Conservation (phyloP, 1,140 invertebrate species). For the Leucophenga varia region DNA sequence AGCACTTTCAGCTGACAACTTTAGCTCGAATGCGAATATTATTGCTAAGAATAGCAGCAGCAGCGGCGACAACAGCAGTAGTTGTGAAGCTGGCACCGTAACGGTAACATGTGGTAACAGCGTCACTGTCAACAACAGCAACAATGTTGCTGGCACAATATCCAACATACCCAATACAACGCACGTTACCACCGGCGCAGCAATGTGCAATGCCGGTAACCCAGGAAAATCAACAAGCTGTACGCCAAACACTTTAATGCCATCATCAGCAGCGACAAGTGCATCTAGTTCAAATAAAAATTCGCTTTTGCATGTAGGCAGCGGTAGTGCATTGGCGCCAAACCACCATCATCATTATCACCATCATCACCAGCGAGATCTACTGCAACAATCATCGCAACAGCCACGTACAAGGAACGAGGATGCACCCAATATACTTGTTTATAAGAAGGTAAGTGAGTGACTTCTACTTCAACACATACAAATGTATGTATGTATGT, state of each 20-base stretch:
- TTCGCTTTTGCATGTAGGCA: too few relatives aligned
- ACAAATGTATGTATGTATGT: not conserved
- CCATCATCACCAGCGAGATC: slow-evolving; percentile 17
- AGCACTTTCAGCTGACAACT: slow-evolving; percentile 4
- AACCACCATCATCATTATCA: slow-evolving; percentile 8
- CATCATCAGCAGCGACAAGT: not conserved
- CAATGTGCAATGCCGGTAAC: too few relatives aligned
- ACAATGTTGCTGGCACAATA: not conserved
- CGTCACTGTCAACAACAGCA: slow-evolving; percentile 40
- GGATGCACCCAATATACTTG: slow-evolving; percentile 55
- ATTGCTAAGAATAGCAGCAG: not conserved
- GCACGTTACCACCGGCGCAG: too few relatives aligned
- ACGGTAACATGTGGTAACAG: slow-evolving; percentile 40
- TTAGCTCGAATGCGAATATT: slow-evolving; percentile 6
- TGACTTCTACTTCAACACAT: not conserved
- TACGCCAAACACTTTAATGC: too few relatives aligned
- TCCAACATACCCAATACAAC: too few relatives aligned
- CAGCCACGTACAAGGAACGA: slow-evolving; percentile 42
- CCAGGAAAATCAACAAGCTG: too few relatives aligned
- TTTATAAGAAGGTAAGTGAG: slow-evolving; percentile 51
- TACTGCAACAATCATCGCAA: slow-evolving; percentile 14
- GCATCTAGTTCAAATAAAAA: not conserved
- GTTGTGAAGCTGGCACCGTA: slow-evolving; percentile 26
- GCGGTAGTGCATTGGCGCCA: not conserved
- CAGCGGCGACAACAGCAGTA: slow-evolving; percentile 3